Conservation (phyloP, 1,140 invertebrate genomes). For the Agrilus planipennis region DNA sequence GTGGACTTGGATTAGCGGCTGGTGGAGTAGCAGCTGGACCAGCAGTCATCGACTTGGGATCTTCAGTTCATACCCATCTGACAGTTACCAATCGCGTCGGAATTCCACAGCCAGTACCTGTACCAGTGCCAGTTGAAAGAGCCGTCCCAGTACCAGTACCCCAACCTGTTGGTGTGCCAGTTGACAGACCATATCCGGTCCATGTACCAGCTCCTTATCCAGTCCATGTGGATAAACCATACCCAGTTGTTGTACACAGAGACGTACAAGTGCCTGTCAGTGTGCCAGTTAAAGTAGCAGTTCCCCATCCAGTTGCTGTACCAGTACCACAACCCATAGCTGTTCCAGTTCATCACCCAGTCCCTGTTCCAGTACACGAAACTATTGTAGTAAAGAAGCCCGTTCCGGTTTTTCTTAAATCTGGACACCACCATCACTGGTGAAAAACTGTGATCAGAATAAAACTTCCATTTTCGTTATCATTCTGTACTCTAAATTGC, state of each 20-base stretch:
- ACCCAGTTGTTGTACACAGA: conserved; percentile 40
- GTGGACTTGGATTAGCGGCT: conserved; percentile 6
- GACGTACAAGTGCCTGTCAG: conserved; percentile 38
- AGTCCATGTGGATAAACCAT: conserved; percentile 42
- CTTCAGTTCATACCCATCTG: neutral
- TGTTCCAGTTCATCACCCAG: conserved; percentile 20
- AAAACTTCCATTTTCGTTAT: neutral
- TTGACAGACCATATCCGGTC: conserved; percentile 37
- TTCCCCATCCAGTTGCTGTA: conserved; percentile 28
- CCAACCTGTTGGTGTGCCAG: conserved; percentile 28
- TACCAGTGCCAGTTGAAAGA: conserved; percentile 29
- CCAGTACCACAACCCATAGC: conserved; percentile 28
- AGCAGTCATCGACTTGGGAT: too few species aligned
- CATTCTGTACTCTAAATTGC: too few species aligned
- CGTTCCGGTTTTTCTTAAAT: conserved; percentile 36
- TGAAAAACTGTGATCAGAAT: neutral
- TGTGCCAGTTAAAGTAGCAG: conserved; percentile 41
- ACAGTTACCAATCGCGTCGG: conserved; percentile 23
- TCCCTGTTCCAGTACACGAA: conserved; percentile 30
- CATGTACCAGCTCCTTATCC: conserved; percentile 42
- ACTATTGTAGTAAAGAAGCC: conserved; percentile 39
- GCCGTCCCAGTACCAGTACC: conserved; percentile 25
- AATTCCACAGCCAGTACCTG: conserved; percentile 28
- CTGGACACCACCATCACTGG: conserved; percentile 6
- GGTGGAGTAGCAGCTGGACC: conserved; percentile 10